phyloP scores from a whole-genome alignment of 2,113 vertebrate species.

The Gymnogyps californianus region DNA sequence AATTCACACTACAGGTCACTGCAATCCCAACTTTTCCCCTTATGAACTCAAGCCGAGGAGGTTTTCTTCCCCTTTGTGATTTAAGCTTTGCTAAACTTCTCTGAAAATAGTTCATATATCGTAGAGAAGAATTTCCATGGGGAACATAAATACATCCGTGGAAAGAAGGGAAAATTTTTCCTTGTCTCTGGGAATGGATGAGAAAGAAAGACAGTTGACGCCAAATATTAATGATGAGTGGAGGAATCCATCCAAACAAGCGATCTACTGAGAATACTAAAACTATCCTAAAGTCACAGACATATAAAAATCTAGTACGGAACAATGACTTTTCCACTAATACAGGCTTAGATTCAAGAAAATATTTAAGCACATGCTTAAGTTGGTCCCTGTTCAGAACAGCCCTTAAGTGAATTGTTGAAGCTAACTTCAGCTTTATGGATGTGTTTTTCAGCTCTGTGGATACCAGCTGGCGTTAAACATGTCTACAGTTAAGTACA shows the following conservation, averaged over 20 bases:
- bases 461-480: background rate
- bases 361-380: slow-evolving; percentile 38
- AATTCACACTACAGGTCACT: slow-evolving; percentile 52
- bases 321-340: slow-evolving; percentile 58
- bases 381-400: background rate
- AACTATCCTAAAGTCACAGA: slow-evolving; percentile 38
- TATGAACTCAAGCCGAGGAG: slow-evolving; percentile 27
- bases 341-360: slow-evolving; percentile 16
- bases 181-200: slow-evolving; percentile 62
- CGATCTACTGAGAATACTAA: slow-evolving; percentile 31
- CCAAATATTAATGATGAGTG: slow-evolving; percentile 55
- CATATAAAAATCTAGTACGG: slow-evolving; percentile 2
- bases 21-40: slow-evolving; percentile 58
- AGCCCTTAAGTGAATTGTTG: background rate
- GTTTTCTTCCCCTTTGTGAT: slow-evolving; percentile 49
- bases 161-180: slow-evolving; percentile 56
- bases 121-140: slow-evolving; percentile 52
- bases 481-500: background rate
- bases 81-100: slow-evolving; percentile 53
- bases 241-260: slow-evolving; percentile 43
- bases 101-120: slow-evolving; percentile 65
- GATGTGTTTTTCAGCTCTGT: background rate
- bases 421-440: background rate
- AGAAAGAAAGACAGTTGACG: slow-evolving; percentile 59
- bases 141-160: slow-evolving; percentile 53